Conservation (phyloP, 2,888 invertebrate genomes). For the Lasioglossum marginatum region DNA sequence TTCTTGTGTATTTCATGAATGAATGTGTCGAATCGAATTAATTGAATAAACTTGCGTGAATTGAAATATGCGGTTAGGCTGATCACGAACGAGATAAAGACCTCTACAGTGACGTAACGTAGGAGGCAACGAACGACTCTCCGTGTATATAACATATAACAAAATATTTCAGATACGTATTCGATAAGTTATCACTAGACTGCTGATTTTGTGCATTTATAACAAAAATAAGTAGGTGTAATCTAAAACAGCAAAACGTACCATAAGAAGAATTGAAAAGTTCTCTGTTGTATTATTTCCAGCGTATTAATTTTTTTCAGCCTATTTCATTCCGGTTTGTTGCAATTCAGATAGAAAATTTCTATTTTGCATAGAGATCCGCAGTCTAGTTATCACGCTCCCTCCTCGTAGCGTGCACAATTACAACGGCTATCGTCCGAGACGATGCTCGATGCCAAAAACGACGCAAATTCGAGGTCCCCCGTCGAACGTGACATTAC, state of each 20-base stretch:
- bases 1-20: background rate
- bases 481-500: constrained; percentile 19
- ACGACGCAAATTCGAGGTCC: constrained; percentile 48
- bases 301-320: too few species aligned
- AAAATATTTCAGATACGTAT: constrained; percentile 44
- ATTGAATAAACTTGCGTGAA: background rate
- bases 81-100: background rate
- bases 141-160: constrained; percentile 56
- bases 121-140: constrained; percentile 19
- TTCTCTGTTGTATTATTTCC: too few species aligned
- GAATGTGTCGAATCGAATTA: background rate
- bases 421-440: background rate
- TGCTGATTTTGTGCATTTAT: too few species aligned
- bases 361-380: too few species aligned
- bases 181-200: constrained; percentile 56
- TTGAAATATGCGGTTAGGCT: background rate
- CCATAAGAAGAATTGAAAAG: too few species aligned
- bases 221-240: too few species aligned
- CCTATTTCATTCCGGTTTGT: too few species aligned
- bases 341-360: too few species aligned
- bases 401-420: constrained; percentile 18
- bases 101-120: constrained; percentile 22
- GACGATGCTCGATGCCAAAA: constrained; percentile 65
- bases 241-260: too few species aligned
- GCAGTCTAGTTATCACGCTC: constrained; percentile 47